Conservation (phyloP, 2,113 vertebrate species). For the Neogale vison region DNA sequence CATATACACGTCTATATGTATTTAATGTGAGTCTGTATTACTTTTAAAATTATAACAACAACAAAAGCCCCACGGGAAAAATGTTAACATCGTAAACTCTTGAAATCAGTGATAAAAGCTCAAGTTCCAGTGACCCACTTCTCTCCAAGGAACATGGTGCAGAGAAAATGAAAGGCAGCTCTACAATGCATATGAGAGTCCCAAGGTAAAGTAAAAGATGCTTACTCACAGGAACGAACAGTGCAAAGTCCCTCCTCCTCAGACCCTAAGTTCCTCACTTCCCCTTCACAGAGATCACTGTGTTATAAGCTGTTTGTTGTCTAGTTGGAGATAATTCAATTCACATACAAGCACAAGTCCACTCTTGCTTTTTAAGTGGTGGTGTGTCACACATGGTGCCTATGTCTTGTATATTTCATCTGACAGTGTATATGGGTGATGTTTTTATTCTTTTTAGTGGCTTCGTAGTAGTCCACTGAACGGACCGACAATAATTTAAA, state of each 20-base stretch:
- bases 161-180: neutral
- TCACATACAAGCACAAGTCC: neutral
- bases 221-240: neutral
- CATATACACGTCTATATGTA: neutral
- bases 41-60: neutral
- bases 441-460: neutral
- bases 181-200: neutral
- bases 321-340: neutral
- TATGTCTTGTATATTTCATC: neutral
- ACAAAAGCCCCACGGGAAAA: neutral
- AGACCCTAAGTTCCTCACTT: neutral
- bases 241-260: neutral
- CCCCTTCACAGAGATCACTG: neutral
- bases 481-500: neutral
- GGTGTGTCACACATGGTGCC: neutral
- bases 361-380: neutral
- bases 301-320: neutral
- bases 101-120: neutral
- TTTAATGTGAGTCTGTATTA: neutral
- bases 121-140: neutral
- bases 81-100: neutral
- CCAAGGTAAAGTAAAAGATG: neutral
- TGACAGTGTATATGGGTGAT: neutral
- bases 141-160: neutral
- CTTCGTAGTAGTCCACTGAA: neutral